phyloP scores from a whole-genome alignment of 2,888 invertebrate genomes.

The Diploptera punctata region DNA sequence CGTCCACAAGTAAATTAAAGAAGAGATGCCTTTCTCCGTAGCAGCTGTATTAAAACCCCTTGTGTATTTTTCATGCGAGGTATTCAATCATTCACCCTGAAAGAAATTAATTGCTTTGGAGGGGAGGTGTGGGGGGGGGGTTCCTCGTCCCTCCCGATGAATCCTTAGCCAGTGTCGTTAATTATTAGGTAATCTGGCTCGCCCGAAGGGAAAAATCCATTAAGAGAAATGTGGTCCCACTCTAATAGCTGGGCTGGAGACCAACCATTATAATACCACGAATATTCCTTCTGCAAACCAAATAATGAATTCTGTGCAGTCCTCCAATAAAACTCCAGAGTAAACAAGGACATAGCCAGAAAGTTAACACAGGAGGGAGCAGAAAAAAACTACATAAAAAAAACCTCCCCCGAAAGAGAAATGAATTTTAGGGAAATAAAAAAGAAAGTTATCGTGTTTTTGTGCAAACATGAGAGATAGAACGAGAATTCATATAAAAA shows the following conservation, averaged over 20 bases:
- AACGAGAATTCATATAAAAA: slow-evolving; percentile 26
- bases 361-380: slow-evolving; percentile 19
- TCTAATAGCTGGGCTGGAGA: neutral
- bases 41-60: neutral
- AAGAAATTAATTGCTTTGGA: slow-evolving; percentile 17
- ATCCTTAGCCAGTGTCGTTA: slow-evolving; percentile 19
- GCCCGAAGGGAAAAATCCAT: slow-evolving; percentile 29
- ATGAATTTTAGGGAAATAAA: slow-evolving; percentile 28
- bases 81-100: slow-evolving; percentile 9
- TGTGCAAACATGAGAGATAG: slow-evolving; percentile 21
- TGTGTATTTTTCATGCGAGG: slow-evolving; percentile 4
- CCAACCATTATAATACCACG: slow-evolving; percentile 2
- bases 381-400: slow-evolving; percentile 6
- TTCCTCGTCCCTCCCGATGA: neutral
- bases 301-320: slow-evolving; percentile 33
- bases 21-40: neutral
- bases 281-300: slow-evolving; percentile 29
- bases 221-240: slow-evolving; percentile 9
- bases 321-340: slow-evolving; percentile 33
- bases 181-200: slow-evolving; percentile 26
- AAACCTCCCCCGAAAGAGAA: slow-evolving; percentile 25
- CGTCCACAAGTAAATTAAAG: too few relatives aligned
- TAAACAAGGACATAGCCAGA: slow-evolving; percentile 24
- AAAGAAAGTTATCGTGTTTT: slow-evolving; percentile 29
- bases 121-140: too few relatives aligned